Base-by-base conservation (phyloP, 2,113 vertebrate species). In the Gymnarchus niloticus region DNA sequence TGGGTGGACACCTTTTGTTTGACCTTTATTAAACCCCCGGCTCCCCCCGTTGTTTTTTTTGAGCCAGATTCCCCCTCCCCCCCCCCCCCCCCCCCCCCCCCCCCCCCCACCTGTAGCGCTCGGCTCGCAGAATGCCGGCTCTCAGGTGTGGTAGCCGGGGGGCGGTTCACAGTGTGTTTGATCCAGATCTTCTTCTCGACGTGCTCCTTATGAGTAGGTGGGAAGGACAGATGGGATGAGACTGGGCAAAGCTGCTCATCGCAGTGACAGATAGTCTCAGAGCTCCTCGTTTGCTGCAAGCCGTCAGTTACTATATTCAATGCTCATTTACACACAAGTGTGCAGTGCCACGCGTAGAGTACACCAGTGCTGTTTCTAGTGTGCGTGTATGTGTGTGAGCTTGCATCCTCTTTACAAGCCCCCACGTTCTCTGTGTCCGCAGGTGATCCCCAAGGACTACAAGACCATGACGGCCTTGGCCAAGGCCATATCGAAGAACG, bases 361-460 rank as follows among this genome's bases (percentile, higher is more conserved):
- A 19, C 7, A 19, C 41, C 41, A 77, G 14, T 44, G 21, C 19
- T 44, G 8, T 6, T 78, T 33, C 73, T 2, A 21, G 44, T 77
- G 44, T 46, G 21, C 21, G 41, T 77, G 19, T 77, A 33, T 44
- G 19, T 44, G 19, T 77, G 44, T 9, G 77, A 54, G n/a, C 25
- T n/a, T n/a, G 1, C 49, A 6, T 56, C n/a, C 25, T 37, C 25
- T 8, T 33, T 28, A 52, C 12, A 49, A 77, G 73, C 54, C 10
- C 56, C 33, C 44, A 37, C 56, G 51, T 21, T 57, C 41, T 78
- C 41, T 21, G 4, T 49, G 14, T 88, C 57, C 19, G 0, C 93
- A 99, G 98, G 98, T 99, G 87, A 99, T 99, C 90, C 98, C 98
- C 52, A 99, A 99, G 91, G 98, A 99, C 95, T 99, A 99, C 90